These are phyloP conservation scores for Tamias sibiricus DNA, from an alignment of 2,113 vertebrate genomes.

Conservation along the genomic window DNA sequence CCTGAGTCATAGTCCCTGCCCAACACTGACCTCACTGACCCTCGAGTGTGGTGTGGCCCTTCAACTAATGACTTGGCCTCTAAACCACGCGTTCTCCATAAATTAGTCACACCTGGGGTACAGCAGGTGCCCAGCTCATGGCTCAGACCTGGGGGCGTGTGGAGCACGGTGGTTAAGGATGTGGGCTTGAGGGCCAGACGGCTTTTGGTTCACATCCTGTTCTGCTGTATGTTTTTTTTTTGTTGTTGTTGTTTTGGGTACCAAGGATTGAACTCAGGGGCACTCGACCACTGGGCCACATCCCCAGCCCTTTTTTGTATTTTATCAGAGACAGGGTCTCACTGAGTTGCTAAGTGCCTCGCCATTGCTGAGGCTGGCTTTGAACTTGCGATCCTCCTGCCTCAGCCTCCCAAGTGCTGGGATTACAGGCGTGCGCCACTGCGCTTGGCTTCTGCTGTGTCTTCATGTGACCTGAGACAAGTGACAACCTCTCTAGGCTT, in stretches of 20 bases:
- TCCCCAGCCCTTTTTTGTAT: too few relatives aligned
- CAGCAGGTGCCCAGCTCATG: accelerated
- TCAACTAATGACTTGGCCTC: not conserved
- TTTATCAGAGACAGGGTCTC: too few relatives aligned
- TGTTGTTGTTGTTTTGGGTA: too few relatives aligned
- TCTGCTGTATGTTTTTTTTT: too few relatives aligned
- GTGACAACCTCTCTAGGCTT: not conserved
- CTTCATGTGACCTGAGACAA: not conserved
- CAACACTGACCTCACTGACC: not conserved
- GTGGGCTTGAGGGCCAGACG: not conserved
- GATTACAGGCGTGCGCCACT: too few relatives aligned
- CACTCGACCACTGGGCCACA: too few relatives aligned
- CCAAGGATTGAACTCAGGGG: too few relatives aligned
- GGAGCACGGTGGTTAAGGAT: not conserved
- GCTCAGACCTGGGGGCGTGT: not conserved
- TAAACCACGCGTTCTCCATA: accelerated
- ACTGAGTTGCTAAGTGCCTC: too few relatives aligned
- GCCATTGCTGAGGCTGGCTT: too few relatives aligned
- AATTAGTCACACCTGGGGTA: accelerated
- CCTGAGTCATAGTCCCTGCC: not conserved
- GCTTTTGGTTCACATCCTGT: not conserved
- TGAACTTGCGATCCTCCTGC: too few relatives aligned
- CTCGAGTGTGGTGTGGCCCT: not conserved
- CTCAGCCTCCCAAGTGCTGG: too few relatives aligned
- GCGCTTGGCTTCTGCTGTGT: not conserved